Evolutionary conservation across 2,888 invertebrate species (phyloP), one percentile per base, ranked within the genome.

Genomic region (Dugesia japonica): DNA sequence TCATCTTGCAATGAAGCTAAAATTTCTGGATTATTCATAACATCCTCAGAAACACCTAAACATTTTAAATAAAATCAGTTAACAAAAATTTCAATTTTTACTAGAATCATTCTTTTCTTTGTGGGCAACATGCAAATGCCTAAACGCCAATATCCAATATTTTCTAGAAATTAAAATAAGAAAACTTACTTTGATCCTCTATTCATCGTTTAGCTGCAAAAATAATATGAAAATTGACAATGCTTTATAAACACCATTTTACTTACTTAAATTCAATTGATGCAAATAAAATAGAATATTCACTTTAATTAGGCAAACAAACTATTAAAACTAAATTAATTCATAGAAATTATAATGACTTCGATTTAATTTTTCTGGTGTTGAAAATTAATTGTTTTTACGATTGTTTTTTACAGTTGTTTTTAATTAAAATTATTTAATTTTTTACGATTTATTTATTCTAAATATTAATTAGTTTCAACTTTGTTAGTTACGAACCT

Each of bases 1-100:
- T 56, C 56, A 15, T 75, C 75, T 26, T 75, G 75, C 1, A 75
- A 28, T 15, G 42, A 56, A 1, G 75, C 75, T 1, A 75, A 26
- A 23, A 75, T 71, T 26, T 75, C 75, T 15, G 75, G 75, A 42
- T 75, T 75, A 28, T 75, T 75, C 75, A 75, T 75, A 1, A 75
- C 42, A 26, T 75, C 75, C 17, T 42, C 42, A 23, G 75, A 42
- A 13, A 75, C 75, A 71, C 56, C 56, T 56, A 56, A n/a, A 56
- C n/a, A n/a, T 4, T n/a, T n/a, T 20, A n/a, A n/a, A 13, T n/a
- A n/a, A 13, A 56, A 56, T n/a, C n/a, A 4, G 23, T 56, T 56
- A 56, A 56, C 7, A 56, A 56, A 56, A 13, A 56, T 4, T 1
- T n/a, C n/a, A n/a, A n/a, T 9, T 9, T 7, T 23, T 23, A 56